These are phyloP conservation scores for Parauchenoglanis punctatus DNA, from an alignment of 2,797 vertebrate genomes.

Conservation along the genomic window DNA sequence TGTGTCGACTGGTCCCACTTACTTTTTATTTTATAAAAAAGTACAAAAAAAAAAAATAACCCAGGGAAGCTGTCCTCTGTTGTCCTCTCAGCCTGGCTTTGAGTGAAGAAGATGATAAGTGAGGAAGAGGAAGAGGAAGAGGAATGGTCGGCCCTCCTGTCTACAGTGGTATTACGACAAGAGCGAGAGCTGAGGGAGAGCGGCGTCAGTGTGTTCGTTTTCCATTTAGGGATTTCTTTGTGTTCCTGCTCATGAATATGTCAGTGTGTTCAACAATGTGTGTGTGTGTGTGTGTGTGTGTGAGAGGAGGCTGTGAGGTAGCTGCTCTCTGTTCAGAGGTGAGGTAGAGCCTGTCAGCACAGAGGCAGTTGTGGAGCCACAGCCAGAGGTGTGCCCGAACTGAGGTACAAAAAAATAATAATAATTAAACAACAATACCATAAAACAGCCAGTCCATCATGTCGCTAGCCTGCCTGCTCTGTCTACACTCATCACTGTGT, in stretches of 20 bases:
- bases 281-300: conserved; percentile 55
- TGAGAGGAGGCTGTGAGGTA: conserved; percentile 71
- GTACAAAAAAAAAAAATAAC: not conserved
- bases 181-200: conserved; percentile 67
- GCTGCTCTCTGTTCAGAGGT: conserved; percentile 81
- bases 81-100: conserved; percentile 41
- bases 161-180: conserved; percentile 77
- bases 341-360: conserved; percentile 83
- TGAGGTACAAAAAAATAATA: conserved; percentile 76
- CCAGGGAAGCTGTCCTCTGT: not conserved
- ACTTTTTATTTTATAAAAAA: not conserved
- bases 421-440: conserved; percentile 37
- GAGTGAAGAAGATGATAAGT: not conserved
- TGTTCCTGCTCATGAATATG: conserved; percentile 59
- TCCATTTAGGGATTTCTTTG: conserved; percentile 27
- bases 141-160: conserved; percentile 75
- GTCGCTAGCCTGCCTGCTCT: conserved; percentile 60
- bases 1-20: conserved; percentile 2
- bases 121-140: conserved; percentile 59
- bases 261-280: conserved; percentile 52
- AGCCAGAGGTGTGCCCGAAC: conserved; percentile 77
- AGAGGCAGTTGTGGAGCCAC: conserved; percentile 73
- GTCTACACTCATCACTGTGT: conserved; percentile 33
- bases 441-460: conserved; percentile 44
- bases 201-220: conserved; percentile 49